Base-by-base conservation (phyloP, 2,797 vertebrate species). In the Sardinella longiceps region DNA sequence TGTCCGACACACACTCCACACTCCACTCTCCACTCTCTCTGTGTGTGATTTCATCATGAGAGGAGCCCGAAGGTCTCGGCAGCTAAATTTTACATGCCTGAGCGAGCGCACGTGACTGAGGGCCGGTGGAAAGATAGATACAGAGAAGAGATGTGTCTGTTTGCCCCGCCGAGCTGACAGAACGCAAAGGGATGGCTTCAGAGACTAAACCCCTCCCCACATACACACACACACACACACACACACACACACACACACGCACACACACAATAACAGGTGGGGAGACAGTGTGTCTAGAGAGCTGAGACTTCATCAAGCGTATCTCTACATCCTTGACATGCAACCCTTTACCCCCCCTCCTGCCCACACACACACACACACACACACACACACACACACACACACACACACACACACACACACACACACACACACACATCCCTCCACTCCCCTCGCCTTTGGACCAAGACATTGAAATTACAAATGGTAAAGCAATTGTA, bases 251-350 rank as follows among this genome's bases (percentile, higher is more conserved):
- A n/a, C n/a, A n/a, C n/a, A n/a, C n/a, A n/a, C n/a, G n/a, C n/a
- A n/a, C n/a, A n/a, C n/a, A n/a, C n/a, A 37, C 15, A 37, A 77
- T 77, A 77, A 43, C 70, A 77, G 33, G 18, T 77, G 33, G 33
- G 70, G 5, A 63, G 60, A 11, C 9, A 1, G 14, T 5, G 14
- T 5, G 30, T 74, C 30, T 74, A 33, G 33, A 37, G 70, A 39
- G 23, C 33, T 43, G 5, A 43, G 37, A 39, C 33, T 43, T 18
- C 33, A 20, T 77, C 33, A 77, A 15, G 33, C 6, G 33, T 43
- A 77, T 77, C 70, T 77, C 70, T 77, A 23, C 18, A 77, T 39
- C 70, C 70, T 77, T 77, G 37, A 77, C 37, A 77, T 39, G 56
- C 56, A 60, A n/a, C 56, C 25, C 53, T 53, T 53, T 53, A 4